Evolutionary conservation across 1,140 invertebrate species (phyloP).

Genomic region (Lasioglossum baleicum): DNA sequence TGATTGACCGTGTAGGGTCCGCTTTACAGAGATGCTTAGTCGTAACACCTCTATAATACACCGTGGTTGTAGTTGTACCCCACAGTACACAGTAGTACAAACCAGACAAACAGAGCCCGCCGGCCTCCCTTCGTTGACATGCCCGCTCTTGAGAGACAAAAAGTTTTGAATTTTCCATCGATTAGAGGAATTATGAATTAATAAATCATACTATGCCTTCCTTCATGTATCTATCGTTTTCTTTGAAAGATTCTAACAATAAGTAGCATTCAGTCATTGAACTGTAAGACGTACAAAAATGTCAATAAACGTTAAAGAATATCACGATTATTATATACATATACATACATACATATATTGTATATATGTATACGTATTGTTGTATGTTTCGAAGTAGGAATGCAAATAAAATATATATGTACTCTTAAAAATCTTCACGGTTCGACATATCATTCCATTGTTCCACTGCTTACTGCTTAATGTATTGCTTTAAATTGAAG

Average conservation of each 20-base stretch:
- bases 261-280: not conserved
- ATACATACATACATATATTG: too few species aligned
- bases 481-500: slow-evolving; percentile 63
- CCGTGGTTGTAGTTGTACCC: too few species aligned
- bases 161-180: too few species aligned
- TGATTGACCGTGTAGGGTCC: too few species aligned
- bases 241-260: not conserved
- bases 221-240: not conserved
- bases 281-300: slow-evolving; percentile 9
- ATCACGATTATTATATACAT: not conserved
- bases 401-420: slow-evolving; percentile 30
- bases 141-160: too few species aligned
- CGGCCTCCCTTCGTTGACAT: too few species aligned
- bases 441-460: slow-evolving; percentile 55
- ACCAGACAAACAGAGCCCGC: too few species aligned
- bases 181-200: too few species aligned
- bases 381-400: not conserved
- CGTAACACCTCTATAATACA: too few species aligned
- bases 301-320: slow-evolving; percentile 20
- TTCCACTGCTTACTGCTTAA: slow-evolving; percentile 4
- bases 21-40: too few species aligned
- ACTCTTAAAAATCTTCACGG: slow-evolving; percentile 26
- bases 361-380: not conserved
- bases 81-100: too few species aligned
- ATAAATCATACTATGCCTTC: too few species aligned